These are phyloP conservation scores for Hypotaenidia philippensis DNA, from an alignment of 2,797 vertebrate genomes.

Conservation along the genomic window DNA sequence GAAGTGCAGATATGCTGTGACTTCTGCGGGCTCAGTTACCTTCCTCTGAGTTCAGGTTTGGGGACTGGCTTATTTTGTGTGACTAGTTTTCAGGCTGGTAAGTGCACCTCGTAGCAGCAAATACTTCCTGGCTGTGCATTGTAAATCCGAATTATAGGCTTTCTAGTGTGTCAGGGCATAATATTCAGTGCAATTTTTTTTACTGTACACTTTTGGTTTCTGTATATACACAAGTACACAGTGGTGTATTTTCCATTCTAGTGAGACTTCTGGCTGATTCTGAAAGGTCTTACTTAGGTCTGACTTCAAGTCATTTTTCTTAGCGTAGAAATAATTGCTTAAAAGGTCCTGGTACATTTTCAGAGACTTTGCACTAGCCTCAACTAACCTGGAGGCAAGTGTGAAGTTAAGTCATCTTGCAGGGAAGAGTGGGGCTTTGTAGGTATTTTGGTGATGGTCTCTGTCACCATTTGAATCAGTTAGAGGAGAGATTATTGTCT, in stretches of 20 bases:
- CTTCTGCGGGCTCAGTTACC: neutral
- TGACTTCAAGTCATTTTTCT: neutral
- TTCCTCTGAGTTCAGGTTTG: neutral
- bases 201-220: neutral
- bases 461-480: neutral
- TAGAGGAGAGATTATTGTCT: neutral
- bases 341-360: neutral
- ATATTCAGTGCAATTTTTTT: neutral
- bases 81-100: neutral
- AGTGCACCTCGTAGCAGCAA: conserved; percentile 11
- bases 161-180: neutral
- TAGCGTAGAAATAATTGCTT: neutral
- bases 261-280: neutral
- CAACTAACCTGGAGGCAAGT: neutral
- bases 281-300: neutral
- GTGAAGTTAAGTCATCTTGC: neutral
- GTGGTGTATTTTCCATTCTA: neutral
- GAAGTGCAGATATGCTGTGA: neutral
- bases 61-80: conserved; percentile 25
- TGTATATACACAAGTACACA: neutral
- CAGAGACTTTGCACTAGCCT: neutral
- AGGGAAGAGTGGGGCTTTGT: neutral
- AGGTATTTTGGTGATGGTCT: neutral
- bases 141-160: neutral
- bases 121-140: neutral